These are phyloP conservation scores for Polymixis lichenea DNA, from an alignment of 2,888 invertebrate species.

Conservation along the genomic window DNA sequence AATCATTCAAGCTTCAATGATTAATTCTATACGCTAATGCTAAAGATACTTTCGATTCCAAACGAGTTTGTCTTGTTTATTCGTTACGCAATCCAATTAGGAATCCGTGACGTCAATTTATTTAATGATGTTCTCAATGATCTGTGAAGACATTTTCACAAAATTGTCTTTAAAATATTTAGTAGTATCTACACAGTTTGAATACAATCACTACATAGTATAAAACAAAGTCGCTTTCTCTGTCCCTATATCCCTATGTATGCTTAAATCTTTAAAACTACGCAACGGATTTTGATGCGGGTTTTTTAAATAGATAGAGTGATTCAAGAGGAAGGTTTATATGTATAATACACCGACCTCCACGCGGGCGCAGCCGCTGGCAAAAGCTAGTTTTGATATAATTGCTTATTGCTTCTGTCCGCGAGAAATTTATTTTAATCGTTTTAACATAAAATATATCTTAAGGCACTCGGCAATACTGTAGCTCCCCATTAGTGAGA, in stretches of 20 bases:
- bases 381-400: too few relatives aligned
- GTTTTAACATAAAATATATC: neutral
- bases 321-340: too few relatives aligned
- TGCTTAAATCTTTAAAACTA: too few relatives aligned
- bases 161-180: neutral
- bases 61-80: constrained; percentile 60
- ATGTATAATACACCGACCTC: too few relatives aligned
- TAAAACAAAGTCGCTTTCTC: too few relatives aligned
- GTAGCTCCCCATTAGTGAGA: neutral
- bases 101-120: constrained; percentile 35
- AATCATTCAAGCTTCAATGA: constrained; percentile 52
- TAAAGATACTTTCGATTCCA: constrained; percentile 58
- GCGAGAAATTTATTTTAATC: neutral
- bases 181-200: too few relatives aligned
- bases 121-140: constrained; percentile 36
- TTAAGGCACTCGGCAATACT: neutral
- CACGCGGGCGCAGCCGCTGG: too few relatives aligned
- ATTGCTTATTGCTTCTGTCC: neutral
- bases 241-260: too few relatives aligned
- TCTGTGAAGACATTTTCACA: neutral
- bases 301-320: too few relatives aligned
- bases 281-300: too few relatives aligned
- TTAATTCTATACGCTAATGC: constrained; percentile 45
- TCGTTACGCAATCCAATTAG: constrained; percentile 54
- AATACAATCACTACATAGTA: too few relatives aligned